Percentiles rank a stretch among this genome's conserved stretches.
phyloP scores from a whole-genome alignment of 2,113 vertebrate species.

The Poeciliopsis retropinna region DNA sequence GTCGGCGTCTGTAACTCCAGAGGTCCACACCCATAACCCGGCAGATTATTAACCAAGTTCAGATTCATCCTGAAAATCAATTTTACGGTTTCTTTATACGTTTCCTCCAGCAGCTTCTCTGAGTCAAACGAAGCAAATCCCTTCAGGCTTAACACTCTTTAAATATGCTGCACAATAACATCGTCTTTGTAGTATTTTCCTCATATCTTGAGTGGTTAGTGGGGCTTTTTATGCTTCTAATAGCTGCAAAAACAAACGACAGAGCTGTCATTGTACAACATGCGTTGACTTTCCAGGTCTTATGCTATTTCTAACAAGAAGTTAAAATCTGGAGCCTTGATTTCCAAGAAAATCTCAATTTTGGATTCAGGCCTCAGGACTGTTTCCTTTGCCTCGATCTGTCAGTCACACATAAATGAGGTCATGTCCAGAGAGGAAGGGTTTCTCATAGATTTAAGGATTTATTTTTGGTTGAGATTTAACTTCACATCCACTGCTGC shows the following conservation, averaged over 20 bases:
- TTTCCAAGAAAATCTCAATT: background rate
- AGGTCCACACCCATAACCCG: background rate
- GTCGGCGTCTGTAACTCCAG: background rate
- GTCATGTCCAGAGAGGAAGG: background rate
- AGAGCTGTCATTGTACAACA: too few species aligned
- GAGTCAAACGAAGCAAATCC: background rate
- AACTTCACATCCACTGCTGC: background rate
- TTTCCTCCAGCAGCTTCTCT: background rate
- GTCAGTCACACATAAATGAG: slow-evolving; percentile 1
- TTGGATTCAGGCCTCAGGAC: background rate
- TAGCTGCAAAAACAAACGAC: too few species aligned
- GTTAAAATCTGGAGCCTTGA: too few species aligned
- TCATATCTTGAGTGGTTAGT: background rate
- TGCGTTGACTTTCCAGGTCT: too few species aligned
- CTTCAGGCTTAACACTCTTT: background rate
- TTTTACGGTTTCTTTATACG: background rate
- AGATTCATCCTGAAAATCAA: slow-evolving; percentile 24
- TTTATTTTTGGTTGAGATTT: background rate
- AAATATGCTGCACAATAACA: too few species aligned
- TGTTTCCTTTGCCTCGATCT: background rate
- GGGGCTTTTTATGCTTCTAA: too few species aligned
- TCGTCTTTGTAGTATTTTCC: too few species aligned
- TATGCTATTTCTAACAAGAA: too few species aligned
- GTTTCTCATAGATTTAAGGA: background rate
- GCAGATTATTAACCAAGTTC: slow-evolving; percentile 35